A percentile compares a stretch with the other conserved stretches of the same genome.
These are phyloP conservation scores for Ellobium chinense DNA, from an alignment of 2,888 invertebrate genomes.

Conservation along the genomic window DNA sequence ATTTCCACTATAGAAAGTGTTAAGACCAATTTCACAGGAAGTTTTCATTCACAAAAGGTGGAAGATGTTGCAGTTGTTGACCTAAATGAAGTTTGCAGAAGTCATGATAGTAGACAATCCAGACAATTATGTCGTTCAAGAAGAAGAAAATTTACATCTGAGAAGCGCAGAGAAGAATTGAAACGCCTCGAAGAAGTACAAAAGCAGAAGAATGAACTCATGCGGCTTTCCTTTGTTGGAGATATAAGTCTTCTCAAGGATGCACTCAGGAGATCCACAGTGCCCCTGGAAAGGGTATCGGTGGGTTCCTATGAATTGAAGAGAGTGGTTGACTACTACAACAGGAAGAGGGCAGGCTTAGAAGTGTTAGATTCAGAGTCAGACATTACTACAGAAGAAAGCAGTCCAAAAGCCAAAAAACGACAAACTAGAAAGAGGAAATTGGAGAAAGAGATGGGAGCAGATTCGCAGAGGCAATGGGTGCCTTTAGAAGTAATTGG, in stretches of 20 bases:
- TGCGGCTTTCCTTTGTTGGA: conserved; percentile 12
- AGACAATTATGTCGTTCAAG: background rate
- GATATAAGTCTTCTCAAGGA: conserved; percentile 18
- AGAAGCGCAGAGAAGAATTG: background rate
- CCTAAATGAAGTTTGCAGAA: background rate
- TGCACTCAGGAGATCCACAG: conserved; percentile 22
- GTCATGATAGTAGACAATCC: background rate
- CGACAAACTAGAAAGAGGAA: background rate
- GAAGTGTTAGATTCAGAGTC: background rate
- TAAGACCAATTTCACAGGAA: background rate
- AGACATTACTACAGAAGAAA: background rate
- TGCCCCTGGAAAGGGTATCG: background rate
- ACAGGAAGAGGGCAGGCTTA: background rate
- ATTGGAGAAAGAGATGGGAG: background rate
- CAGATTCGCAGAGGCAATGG: background rate
- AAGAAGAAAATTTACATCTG: background rate
- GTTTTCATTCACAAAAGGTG: background rate
- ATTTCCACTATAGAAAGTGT: background rate
- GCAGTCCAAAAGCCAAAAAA: background rate
- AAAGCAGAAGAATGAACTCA: background rate
- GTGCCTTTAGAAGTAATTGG: conserved; percentile 22
- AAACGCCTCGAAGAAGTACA: background rate
- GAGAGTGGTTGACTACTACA: background rate
- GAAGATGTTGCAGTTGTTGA: background rate
- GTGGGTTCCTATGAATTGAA: background rate